Evolutionary conservation across 1,140 invertebrate genomes (phyloP).

Genomic region (Phenacoccus solenopsis): DNA sequence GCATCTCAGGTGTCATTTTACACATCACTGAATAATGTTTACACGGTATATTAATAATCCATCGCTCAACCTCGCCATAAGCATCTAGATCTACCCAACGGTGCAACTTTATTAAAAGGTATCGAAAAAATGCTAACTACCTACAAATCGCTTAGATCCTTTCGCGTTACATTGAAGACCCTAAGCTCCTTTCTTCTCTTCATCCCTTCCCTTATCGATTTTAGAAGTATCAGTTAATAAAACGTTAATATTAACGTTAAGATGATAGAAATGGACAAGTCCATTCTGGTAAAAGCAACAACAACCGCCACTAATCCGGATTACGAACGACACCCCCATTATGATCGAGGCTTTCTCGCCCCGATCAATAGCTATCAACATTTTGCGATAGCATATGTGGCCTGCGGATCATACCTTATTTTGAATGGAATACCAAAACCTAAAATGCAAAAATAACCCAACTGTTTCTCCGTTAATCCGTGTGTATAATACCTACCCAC

Average conservation of each 20-base stretch:
- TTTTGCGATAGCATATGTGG: slow-evolving; percentile 7
- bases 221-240: slow-evolving; percentile 14
- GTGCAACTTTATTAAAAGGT: too few species aligned
- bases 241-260: slow-evolving; percentile 16
- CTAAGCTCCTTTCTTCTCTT: not conserved
- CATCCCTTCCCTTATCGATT: not conserved
- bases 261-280: slow-evolving; percentile 9
- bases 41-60: too few species aligned
- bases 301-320: slow-evolving; percentile 14
- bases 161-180: not conserved
- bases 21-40: too few species aligned
- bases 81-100: too few species aligned
- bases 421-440: slow-evolving; percentile 10
- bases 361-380: not conserved
- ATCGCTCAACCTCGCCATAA: too few species aligned
- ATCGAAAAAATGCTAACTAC: not conserved
- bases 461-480: slow-evolving; percentile 7
- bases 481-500: slow-evolving; percentile 4
- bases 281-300: slow-evolving; percentile 14
- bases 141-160: not conserved
- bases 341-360: slow-evolving; percentile 4
- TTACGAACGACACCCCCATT: slow-evolving; percentile 13
- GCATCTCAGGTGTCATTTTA: too few species aligned
- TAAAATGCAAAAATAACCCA: slow-evolving; percentile 10
- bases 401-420: not conserved